Conservation (phyloP, 2,797 vertebrate species). For the Cottoperca gobio region DNA sequence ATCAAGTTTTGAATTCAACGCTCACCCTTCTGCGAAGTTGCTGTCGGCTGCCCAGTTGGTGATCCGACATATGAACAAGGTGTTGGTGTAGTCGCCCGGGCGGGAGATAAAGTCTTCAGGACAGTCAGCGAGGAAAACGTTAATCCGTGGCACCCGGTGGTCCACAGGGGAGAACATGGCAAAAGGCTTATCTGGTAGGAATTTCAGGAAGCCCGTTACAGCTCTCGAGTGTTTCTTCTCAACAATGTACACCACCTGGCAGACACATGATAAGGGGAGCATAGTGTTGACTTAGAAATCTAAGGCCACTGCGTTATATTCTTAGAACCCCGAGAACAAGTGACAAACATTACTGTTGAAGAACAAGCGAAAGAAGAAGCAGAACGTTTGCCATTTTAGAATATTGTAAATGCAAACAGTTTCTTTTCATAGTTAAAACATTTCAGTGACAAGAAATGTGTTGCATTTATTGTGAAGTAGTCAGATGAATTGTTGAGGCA, state of each 20-base stretch:
- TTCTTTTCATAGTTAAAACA: background rate
- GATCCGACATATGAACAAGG: conserved; percentile 94
- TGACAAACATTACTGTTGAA: background rate
- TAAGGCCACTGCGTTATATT: too few relatives aligned
- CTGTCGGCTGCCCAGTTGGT: conserved; percentile 91
- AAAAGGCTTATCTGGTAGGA: conserved; percentile 91
- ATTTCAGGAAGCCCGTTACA: conserved; percentile 93
- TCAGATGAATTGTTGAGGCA: background rate
- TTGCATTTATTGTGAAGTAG: background rate
- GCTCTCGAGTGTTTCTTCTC: conserved; percentile 96
- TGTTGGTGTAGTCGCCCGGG: conserved; percentile 89
- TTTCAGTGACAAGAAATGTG: background rate
- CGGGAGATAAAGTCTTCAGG: conserved; percentile 88
- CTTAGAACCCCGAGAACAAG: background rate
- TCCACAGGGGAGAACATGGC: conserved; percentile 96
- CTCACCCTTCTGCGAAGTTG: conserved; percentile 95
- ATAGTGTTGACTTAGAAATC: too few relatives aligned
- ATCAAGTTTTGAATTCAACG: background rate
- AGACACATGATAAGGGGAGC: background rate
- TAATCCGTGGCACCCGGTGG: conserved; percentile 94
- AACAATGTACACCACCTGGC: conserved; percentile 93
- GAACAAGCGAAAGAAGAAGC: background rate
- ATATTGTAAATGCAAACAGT: background rate
- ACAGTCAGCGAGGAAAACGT: conserved; percentile 91
- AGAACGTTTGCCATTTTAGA: background rate